These are phyloP conservation scores for Pipistrellus pipistrellus DNA, from an alignment of 2,797 vertebrate species.

Conservation along the genomic window DNA sequence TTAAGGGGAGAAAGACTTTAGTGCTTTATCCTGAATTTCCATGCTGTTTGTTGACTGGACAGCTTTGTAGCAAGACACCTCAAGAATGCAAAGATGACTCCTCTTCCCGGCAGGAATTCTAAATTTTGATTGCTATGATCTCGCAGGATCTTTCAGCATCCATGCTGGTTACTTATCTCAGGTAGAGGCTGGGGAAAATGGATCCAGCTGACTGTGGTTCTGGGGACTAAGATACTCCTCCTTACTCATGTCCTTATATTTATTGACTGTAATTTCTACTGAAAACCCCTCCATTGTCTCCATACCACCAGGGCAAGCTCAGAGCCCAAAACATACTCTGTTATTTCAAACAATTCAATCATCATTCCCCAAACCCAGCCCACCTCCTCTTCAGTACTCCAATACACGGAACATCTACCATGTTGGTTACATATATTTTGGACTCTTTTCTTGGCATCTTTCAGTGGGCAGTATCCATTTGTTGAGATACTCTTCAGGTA, in stretches of 20 bases:
- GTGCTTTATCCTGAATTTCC: slow-evolving; percentile 31
- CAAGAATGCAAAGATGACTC: slow-evolving; percentile 3
- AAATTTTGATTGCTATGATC: not conserved
- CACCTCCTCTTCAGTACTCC: not conserved
- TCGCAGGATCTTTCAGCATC: not conserved
- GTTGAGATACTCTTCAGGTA: not conserved
- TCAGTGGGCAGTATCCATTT: not conserved
- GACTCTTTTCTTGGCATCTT: not conserved
- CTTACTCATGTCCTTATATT: not conserved
- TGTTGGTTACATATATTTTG: not conserved
- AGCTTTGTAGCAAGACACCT: slow-evolving; percentile 28
- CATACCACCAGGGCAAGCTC: not conserved
- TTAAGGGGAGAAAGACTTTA: slow-evolving; percentile 8
- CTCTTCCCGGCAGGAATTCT: not conserved
- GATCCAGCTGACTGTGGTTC: not conserved
- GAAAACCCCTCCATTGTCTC: not conserved
- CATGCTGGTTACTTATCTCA: not conserved
- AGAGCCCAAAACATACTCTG: accelerated
- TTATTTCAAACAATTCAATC: not conserved
- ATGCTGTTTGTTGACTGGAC: not conserved
- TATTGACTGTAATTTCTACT: not conserved
- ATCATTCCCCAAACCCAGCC: too few species aligned
- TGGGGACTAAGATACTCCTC: not conserved
- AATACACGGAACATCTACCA: not conserved
- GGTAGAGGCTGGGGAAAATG: not conserved